Evolutionary conservation across 2,797 vertebrate species (phyloP), one percentile per base, ranked within the genome.

Genomic region (Tiaroga cobitis): DNA sequence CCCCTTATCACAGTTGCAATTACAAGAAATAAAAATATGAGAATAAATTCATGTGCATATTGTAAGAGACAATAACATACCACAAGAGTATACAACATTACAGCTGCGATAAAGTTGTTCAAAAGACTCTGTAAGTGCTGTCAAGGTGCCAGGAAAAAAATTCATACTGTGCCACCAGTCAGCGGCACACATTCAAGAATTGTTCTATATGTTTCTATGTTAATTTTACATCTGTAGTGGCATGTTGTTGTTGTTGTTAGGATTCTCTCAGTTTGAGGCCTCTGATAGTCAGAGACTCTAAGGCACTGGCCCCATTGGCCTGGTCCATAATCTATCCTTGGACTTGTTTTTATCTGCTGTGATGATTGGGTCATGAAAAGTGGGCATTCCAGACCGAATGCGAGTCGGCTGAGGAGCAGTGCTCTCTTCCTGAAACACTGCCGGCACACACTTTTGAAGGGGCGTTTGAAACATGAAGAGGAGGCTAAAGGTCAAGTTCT

Each of bases 381-480:
- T 56, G 49, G 10, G 19, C 21, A 51, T 39, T 77, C 21, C 51
- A 77, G 54, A 39, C 34, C 54, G 34, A 77, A 61, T 26, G 54
- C 21, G 2, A 61, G 75, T 61, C 16, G 37, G 56, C 37, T 61
- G 15, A 61, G 24, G 54, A 78, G 75, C 15, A 26, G 34, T 29
- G 19, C 24, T 61, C 24, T 75, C 46, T 51, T 76, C 32, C 74
- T 61, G 37, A 78, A 29, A 41, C 16, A 61, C 37, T 41, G 15
- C 75, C 16, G 54, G 24, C 37, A 78, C 5, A 24, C 56, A 77
- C 54, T 19, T 41, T 41, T 41, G 8, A 78, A 41, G 24, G 26
- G 54, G 37, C 16, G 34, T 78, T 78, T 78, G 41, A 8, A 41
- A 61, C 75, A 78, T 16, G 24, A 78, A 63, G 76, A 61, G 54